These are phyloP conservation scores for Lapara coniferarum DNA, from an alignment of 2,888 invertebrate genomes.

Conservation along the genomic window DNA sequence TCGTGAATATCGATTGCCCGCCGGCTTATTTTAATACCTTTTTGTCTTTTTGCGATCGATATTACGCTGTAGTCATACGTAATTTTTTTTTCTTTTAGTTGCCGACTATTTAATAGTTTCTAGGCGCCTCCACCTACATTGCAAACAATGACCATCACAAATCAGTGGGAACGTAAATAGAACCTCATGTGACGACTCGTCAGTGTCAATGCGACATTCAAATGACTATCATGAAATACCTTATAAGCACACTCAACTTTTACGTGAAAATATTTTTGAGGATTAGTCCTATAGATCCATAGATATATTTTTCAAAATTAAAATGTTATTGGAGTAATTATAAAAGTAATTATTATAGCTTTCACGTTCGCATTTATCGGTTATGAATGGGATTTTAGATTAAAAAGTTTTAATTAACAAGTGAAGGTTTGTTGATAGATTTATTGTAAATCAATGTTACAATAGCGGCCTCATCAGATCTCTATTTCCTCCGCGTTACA, in stretches of 20 bases:
- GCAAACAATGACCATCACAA: slow-evolving; percentile 31
- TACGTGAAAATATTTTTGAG: background rate
- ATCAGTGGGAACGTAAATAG: slow-evolving; percentile 36
- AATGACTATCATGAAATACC: background rate
- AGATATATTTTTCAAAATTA: no score
- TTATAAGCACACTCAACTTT: background rate
- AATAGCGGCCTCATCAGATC: slow-evolving; percentile 37
- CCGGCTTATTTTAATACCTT: slow-evolving; percentile 67
- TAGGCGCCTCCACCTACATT: slow-evolving; percentile 22
- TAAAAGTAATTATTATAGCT: no score
- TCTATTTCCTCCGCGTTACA: slow-evolving; percentile 54
- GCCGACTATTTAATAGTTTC: slow-evolving; percentile 42
- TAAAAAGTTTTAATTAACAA: background rate
- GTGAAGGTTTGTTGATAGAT: background rate
- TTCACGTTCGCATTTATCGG: no score
- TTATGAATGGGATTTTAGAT: no score
- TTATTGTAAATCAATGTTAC: background rate
- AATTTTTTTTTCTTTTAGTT: slow-evolving; percentile 56
- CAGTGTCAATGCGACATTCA: slow-evolving; percentile 5
- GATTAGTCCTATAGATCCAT: no score
- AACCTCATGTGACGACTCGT: slow-evolving; percentile 32
- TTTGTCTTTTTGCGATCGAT: slow-evolving; percentile 71
- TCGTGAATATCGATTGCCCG: slow-evolving; percentile 70
- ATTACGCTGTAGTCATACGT: slow-evolving; percentile 70
- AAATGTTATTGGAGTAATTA: no score